Evolutionary conservation across 2,113 vertebrate species (phyloP).

Genomic region (Coptodon bakossiorum): DNA sequence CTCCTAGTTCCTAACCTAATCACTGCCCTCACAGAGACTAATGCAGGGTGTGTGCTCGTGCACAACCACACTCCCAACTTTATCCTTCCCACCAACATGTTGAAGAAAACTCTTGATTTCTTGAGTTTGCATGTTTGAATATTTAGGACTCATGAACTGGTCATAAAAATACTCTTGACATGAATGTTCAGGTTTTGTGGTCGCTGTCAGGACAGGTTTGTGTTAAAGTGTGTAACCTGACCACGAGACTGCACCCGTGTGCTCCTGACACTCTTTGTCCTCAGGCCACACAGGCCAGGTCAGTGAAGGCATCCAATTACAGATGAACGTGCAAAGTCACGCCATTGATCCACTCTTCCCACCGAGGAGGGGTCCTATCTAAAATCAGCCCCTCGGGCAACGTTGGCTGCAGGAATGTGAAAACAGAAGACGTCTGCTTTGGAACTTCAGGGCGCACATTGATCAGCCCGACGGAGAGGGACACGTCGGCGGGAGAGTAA

Average conservation of each 20-base stretch:
- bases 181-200: neutral
- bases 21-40: neutral
- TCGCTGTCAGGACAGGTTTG: neutral
- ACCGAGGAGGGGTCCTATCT: conserved; percentile 17
- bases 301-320: conserved; percentile 11
- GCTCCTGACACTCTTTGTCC: neutral
- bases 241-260: neutral
- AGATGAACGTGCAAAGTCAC: conserved; percentile 28
- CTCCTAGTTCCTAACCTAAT: conserved; percentile 6
- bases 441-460: neutral
- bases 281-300: neutral
- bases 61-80: neutral
- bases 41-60: neutral
- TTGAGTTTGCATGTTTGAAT: neutral
- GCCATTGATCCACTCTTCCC: conserved; percentile 24
- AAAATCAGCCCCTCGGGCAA: neutral
- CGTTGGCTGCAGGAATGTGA: conserved; percentile 22
- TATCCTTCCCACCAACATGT: neutral
- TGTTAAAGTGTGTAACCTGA: neutral
- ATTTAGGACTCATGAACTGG: neutral
- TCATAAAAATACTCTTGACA: neutral
- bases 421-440: conserved; percentile 3
- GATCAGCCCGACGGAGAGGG: neutral
- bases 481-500: neutral
- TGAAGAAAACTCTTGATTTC: neutral